Evolutionary conservation across 1,140 invertebrate species (phyloP).

Genomic region (Linepithema humile): DNA sequence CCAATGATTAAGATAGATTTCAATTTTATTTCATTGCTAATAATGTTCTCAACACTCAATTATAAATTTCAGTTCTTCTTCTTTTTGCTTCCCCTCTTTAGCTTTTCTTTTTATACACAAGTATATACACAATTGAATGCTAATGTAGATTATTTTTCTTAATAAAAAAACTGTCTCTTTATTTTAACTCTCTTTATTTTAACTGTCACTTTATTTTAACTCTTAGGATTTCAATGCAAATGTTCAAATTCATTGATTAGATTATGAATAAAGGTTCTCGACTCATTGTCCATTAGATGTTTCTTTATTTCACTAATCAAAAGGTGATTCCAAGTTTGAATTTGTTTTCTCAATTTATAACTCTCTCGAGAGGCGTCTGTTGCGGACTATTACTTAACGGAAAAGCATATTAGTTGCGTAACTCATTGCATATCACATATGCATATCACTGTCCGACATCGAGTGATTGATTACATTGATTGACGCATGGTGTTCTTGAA

Average conservation of each 20-base stretch:
- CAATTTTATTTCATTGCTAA: background rate
- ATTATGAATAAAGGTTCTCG: background rate
- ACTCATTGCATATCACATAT: slow-evolving; percentile 8
- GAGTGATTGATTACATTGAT: background rate
- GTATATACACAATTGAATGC: background rate
- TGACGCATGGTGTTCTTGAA: background rate
- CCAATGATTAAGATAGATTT: background rate
- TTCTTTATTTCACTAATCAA: slow-evolving; percentile 13
- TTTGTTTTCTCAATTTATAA: background rate
- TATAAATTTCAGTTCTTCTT: background rate
- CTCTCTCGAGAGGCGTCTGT: background rate
- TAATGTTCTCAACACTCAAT: background rate
- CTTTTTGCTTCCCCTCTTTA: background rate
- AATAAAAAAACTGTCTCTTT: no score
- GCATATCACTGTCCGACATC: background rate
- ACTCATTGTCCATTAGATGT: background rate
- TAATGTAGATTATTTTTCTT: background rate
- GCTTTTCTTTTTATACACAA: background rate
- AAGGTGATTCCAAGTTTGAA: background rate
- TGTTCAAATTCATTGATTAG: background rate
- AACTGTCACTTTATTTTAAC: slow-evolving; percentile 10
- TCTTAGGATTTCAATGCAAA: background rate
- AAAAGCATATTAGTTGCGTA: slow-evolving; percentile 52
- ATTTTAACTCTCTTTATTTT: no score
- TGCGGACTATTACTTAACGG: slow-evolving; percentile 19